These are phyloP conservation scores for Cotesia chilonis DNA, from an alignment of 1,140 invertebrate species.

Conservation along the genomic window DNA sequence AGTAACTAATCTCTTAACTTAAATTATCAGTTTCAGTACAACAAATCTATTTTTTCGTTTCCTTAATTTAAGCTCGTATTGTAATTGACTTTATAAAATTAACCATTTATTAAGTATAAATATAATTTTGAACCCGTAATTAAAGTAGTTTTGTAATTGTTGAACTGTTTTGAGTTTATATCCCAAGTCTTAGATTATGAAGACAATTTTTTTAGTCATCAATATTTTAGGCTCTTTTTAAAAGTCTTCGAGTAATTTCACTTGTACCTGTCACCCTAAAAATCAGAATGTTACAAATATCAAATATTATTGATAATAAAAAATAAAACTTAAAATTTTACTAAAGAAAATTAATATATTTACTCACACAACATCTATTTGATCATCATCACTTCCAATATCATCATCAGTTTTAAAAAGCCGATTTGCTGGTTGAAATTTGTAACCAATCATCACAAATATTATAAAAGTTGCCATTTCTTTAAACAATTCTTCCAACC, in stretches of 20 bases:
- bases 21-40: too few relatives aligned
- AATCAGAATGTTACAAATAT: slow-evolving; percentile 46
- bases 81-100: too few relatives aligned
- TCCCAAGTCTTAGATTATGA: too few relatives aligned
- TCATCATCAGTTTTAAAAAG: slow-evolving; percentile 92
- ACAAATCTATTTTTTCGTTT: too few relatives aligned
- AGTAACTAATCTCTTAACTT: too few relatives aligned
- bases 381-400: slow-evolving; percentile 71
- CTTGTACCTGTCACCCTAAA: slow-evolving; percentile 61
- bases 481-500: slow-evolving; percentile 93
- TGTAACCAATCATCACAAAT: slow-evolving; percentile 95
- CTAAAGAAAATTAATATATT: slow-evolving; percentile 6
- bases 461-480: slow-evolving; percentile 95
- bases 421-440: slow-evolving; percentile 95
- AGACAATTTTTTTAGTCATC: slow-evolving; percentile 51
- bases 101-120: too few relatives aligned
- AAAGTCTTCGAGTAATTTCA: slow-evolving; percentile 70
- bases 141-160: too few relatives aligned
- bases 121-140: too few relatives aligned
- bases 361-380: slow-evolving; percentile 82
- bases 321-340: not conserved
- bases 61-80: too few relatives aligned
- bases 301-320: too few relatives aligned
- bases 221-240: slow-evolving; percentile 61
- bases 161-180: too few relatives aligned